Conservation (phyloP, 2,113 vertebrate genomes). For the Phyllostomus discolor region DNA sequence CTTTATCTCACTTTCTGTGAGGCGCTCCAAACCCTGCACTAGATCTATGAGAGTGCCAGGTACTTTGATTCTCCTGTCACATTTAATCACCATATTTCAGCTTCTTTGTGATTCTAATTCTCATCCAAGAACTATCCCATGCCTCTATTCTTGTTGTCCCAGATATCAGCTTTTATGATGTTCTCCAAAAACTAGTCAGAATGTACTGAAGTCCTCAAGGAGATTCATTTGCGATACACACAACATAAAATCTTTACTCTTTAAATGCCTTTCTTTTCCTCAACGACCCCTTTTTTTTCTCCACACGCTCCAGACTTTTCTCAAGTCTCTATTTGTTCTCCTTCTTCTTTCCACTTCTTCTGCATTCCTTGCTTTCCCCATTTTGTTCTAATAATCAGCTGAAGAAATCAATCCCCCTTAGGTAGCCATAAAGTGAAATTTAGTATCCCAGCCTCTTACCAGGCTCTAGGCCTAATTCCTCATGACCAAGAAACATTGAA, state of each 20-base stretch:
- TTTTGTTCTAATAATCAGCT: background rate
- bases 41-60: background rate
- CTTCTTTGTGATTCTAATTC: background rate
- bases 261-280: background rate
- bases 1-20: background rate
- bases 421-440: background rate
- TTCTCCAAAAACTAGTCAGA: background rate
- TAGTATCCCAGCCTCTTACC: background rate
- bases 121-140: background rate
- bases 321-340: background rate
- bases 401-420: conserved; percentile 4
- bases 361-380: background rate
- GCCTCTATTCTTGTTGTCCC: background rate
- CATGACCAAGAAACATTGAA: background rate
- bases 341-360: background rate
- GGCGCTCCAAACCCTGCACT: background rate
- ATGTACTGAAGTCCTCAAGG: background rate
- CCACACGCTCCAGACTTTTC: background rate
- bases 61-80: background rate
- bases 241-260: background rate
- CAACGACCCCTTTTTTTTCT: background rate
- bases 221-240: background rate
- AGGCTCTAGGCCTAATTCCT: background rate
- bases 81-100: background rate
- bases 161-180: background rate